Base-by-base conservation (phyloP, 2,797 vertebrate species). In the Semotilus atromaculatus region DNA sequence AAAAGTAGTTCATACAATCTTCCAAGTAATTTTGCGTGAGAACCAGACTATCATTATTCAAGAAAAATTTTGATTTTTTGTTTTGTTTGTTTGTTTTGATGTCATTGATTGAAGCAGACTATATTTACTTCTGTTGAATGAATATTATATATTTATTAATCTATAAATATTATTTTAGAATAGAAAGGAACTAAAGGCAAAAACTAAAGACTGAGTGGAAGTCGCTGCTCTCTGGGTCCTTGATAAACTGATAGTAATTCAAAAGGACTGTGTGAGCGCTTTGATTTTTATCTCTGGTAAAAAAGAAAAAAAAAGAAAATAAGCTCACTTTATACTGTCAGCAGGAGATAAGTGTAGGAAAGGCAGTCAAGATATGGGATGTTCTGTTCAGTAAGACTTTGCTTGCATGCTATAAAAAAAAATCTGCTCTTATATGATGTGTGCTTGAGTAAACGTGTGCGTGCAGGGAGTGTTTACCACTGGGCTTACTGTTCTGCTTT, bases 191-290 rank as follows among this genome's bases (percentile, higher is more conserved):
- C 16, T 53, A 51, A 51, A 60, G 38, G 70, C 14, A n/a, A 18
- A 72, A 43, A 40, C 73, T 29, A 23, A 48, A 74, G 83, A 45
- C 14, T 29, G 58, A 60, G 9, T 23, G 21, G 16, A 71, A 62
- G 58, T 45, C 16, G 48, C 58, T 43, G 38, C 9, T 40, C n/a
- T 45, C 40, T 13, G 31, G n/a, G 40, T 53, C 62, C 29, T 45
- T 26, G 79, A 85, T 84, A 9, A 29, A 87, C 79, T 19, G 71
- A 78, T 79, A 71, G 73, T 45, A n/a, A 80, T 55, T 73, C 53
- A 53, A 40, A 76, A 48, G 38, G 70, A 68, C 26, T 36, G 36
- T 45, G 36, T 14, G 29, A 55, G 60, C 19, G 3, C 31, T 79
- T 64, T 18, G 74, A 75, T 82, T 81, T 86, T 73, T 72, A 72